Evolutionary conservation across 1,140 invertebrate genomes (phyloP), one percentile per base, ranked within the genome.

Genomic region (Zophobas morio): DNA sequence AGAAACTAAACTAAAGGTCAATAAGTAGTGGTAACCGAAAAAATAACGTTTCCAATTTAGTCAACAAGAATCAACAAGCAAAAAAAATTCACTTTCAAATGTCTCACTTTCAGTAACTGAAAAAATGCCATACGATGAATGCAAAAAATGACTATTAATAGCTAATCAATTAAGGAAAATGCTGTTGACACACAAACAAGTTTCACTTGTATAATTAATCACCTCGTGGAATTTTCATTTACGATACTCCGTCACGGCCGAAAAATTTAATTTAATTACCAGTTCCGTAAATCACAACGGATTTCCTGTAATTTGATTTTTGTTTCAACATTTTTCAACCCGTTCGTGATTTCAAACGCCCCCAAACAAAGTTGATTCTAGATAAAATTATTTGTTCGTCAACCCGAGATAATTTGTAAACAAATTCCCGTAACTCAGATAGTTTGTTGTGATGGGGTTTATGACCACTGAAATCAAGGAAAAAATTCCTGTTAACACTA

Each of bases 261-360:
- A 51, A 51, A 51, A 51, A 51, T 51, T 51, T 6, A 51, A 51
- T 51, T 51, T 51, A 51, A 51, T 51, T 51, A 51, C 49, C 4
- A 51, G 49, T 51, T 51, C 49, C 49, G 49, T 20, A 51, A 51
- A 51, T 20, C 49, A 20, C 42, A 46, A 20, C 6, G 49, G 49
- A 51, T 51, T 51, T 51, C 49, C 49, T 51, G 49, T 20, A 20
- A 20, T 20, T 51, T 4, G 2, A 2, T 51, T 51, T 20, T 20
- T 5, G 20, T 51, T 51, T 51, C 49, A 51, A 51, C 49, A 51
- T 20, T 2, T 6, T 51, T 51, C 3, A 4, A 46, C 8, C 42
- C 3, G 42, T 46, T 8, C 3, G 20, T 20, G 20, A 20, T 20
- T 20, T 20, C 20, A 20, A 20, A 20, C 20, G 20, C 20, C 20